Base-by-base conservation (phyloP, 2,113 vertebrate genomes). In the Opisthocomus hoazin region DNA sequence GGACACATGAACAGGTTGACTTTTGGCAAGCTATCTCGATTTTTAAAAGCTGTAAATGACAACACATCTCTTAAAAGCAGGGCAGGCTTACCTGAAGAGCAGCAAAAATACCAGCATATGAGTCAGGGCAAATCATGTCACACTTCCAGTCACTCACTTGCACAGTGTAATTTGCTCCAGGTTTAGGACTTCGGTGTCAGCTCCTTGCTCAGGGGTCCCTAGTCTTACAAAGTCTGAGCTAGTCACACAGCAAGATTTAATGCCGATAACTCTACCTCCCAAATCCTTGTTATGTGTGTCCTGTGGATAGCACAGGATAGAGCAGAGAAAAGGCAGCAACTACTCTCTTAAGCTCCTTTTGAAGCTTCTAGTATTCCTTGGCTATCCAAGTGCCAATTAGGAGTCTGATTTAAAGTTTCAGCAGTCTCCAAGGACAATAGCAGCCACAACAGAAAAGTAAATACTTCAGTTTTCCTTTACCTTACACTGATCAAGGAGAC, bases 291-390 rank as follows among this genome's bases (percentile, higher is more conserved):
- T 96, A 90, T 61, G 17, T 68, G 43, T 71, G 51, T 66, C 68
- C 60, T 66, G 43, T 56, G 92, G 89, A 78, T 56, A 93, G 86
- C 60, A 84, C 65, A 78, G 87, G 82, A 85, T 3, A 6, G 83
- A 95, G 81, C 37, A 92, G 26, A 15, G 26, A 61, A 91, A 89
- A 96, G 45, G 57, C 77, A 95, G 69, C 17, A 92, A 45, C 92
- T 78, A 78, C 50, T 75, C 64, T 89, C 60, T 94, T 94, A 91
- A 95, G 87, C 92, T 95, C 29, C 76, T 97, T 96, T 87, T 95
- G 92, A 94, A 92, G 68, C 64, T 94, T 73, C 69, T 81, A 75
- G 79, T 89, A 92, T 96, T 96, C 93, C 88, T 70, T 93, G 84
- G 80, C 61, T 92, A 50, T 92, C 61, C 9, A 1, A 93, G 86